Base-by-base conservation (phyloP, 2,113 vertebrate genomes). In the Indri indri region DNA sequence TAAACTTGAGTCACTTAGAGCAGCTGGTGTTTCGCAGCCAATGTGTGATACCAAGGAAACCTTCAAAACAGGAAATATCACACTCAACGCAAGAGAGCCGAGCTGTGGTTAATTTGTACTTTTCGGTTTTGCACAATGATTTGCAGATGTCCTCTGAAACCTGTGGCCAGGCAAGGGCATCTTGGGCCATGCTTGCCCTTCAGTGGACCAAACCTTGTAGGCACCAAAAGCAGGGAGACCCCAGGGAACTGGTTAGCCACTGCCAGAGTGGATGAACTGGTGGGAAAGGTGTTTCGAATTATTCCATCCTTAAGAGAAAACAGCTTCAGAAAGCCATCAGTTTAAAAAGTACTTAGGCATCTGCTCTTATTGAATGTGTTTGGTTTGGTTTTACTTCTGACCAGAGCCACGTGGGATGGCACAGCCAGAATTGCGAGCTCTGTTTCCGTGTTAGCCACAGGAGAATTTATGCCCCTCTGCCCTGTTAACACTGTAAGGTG, bases 51-150 rank as follows among this genome's bases (percentile, higher is more conserved):
- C 99, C 98, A 98, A 99, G 98, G 99, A 99, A 99, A 99, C 98
- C 97, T 98, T 98, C 96, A 98, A 99, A 99, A 99, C 99, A 99
- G 99, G 99, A 99, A 99, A 98, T 98, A 98, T 98, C 98, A 98
- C 98, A 98, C 71, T 12, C 98, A 98, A 96, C 97, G 98, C 84
- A 57, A 97, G 98, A 99, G 98, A 99, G 97, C 65, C 95, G 94
- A 97, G 98, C 98, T 98, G 98, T 84, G 97, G 97, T 97, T 98
- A 98, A 98, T 98, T 98, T 98, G 98, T 98, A 97, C 95, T 98
- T 98, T 97, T 98, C 94, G 96, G 98, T 98, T 98, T 98, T 96
- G 77, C 95, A 96, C 98, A 98, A 99, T 99, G 98, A 98, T 97
- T 99, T 99, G 97, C 98, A 99, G 99, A 99, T 99, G 99, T 99